Conservation (phyloP, 2,888 invertebrate species). For the Pemphredon lugubris region DNA sequence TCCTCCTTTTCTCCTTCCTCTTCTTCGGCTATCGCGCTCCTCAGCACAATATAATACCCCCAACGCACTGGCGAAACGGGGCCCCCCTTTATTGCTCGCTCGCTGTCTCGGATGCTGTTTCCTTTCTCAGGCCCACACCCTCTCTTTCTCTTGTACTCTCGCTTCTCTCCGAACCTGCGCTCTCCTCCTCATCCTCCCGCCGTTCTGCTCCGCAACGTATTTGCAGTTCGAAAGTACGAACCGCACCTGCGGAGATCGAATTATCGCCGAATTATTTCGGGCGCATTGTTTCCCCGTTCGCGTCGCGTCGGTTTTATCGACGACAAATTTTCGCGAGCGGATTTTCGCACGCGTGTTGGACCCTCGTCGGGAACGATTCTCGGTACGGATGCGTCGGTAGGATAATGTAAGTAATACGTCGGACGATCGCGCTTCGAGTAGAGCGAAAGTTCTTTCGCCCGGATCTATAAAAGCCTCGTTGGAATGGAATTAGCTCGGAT, state of each 20-base stretch:
- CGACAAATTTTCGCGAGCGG: background rate
- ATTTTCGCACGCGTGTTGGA: background rate
- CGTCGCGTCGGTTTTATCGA: background rate
- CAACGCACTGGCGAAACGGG: constrained; percentile 67
- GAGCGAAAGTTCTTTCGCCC: too few relatives aligned
- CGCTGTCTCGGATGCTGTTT: constrained; percentile 77
- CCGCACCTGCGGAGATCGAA: too few relatives aligned
- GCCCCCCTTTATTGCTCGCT: constrained; percentile 75
- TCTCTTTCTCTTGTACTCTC: constrained; percentile 28
- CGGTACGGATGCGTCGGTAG: too few relatives aligned
- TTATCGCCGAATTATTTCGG: background rate
- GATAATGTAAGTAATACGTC: too few relatives aligned
- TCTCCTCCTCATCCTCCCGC: constrained; percentile 24
- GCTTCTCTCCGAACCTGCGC: constrained; percentile 42
- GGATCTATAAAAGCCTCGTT: too few relatives aligned
- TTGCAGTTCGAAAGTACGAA: background rate
- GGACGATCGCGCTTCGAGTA: too few relatives aligned
- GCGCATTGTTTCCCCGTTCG: background rate
- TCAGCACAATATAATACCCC: constrained; percentile 58
- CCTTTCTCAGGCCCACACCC: constrained; percentile 76
- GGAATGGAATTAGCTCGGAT: too few relatives aligned
- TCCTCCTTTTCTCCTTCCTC: too few relatives aligned
- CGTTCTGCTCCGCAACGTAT: background rate
- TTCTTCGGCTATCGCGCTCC: constrained; percentile 42
- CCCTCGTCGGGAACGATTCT: too few relatives aligned